Evolutionary conservation across 2,888 invertebrate species (phyloP).

Genomic region (Lysandra coridon): DNA sequence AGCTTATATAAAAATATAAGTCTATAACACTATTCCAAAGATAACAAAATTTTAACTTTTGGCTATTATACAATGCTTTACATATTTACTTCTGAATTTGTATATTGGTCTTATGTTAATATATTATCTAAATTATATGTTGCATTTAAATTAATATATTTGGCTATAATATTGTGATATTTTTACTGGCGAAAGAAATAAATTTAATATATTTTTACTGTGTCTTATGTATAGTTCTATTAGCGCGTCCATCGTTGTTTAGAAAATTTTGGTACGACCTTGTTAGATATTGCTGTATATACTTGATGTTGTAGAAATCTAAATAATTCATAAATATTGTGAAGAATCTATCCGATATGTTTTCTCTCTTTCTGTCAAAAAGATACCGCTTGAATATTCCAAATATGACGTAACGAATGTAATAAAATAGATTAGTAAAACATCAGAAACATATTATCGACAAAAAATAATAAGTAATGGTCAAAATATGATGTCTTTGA

Average conservation of each 20-base stretch:
- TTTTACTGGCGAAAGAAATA: background rate
- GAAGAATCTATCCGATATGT: background rate
- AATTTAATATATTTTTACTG: background rate
- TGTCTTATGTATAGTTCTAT: background rate
- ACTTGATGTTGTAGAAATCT: background rate
- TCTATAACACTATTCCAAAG: background rate
- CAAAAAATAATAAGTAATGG: background rate
- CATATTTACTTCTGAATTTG: background rate
- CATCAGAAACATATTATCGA: background rate
- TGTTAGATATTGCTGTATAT: slow-evolving; percentile 8
- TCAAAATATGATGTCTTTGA: background rate
- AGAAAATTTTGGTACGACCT: background rate
- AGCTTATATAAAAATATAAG: background rate
- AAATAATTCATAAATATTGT: background rate
- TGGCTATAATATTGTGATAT: slow-evolving; percentile 14
- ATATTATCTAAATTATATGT: background rate
- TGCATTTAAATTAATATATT: slow-evolving; percentile 1
- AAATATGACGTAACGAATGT: background rate
- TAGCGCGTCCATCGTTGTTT: background rate
- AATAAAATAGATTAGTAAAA: background rate
- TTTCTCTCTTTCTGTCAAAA: background rate
- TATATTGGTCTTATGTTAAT: too few relatives aligned
- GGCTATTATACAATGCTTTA: background rate
- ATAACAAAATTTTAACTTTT: background rate
- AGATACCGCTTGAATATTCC: background rate